Percentiles rank a stretch among this genome's conserved stretches.
These are phyloP conservation scores for Heliconius sara DNA, from an alignment of 2,888 invertebrate genomes.

Conservation along the genomic window DNA sequence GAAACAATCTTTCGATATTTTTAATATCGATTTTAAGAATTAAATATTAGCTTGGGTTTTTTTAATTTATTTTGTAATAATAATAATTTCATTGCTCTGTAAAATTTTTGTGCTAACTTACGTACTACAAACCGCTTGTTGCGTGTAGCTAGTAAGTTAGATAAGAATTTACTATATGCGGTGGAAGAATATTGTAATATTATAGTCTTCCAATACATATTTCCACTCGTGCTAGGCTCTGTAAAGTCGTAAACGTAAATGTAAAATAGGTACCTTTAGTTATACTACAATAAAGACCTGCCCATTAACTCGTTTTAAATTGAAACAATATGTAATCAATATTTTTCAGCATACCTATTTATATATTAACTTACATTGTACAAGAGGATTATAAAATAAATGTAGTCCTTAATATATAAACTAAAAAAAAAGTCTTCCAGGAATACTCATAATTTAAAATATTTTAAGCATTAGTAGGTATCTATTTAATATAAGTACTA, in stretches of 20 bases:
- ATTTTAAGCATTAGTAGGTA: not conserved
- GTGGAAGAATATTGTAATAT: constrained; percentile 26
- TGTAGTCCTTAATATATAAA: too few species aligned
- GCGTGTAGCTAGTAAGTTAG: constrained; percentile 26
- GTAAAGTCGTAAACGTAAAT: not conserved
- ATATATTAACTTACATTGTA: too few species aligned
- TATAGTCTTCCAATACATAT: constrained; percentile 4
- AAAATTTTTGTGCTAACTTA: constrained; percentile 21
- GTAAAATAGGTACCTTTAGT: not conserved
- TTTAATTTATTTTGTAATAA: not conserved
- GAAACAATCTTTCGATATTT: constrained; percentile 41
- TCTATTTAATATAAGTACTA: too few species aligned
- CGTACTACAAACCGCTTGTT: constrained; percentile 23
- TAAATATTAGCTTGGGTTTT: not conserved
- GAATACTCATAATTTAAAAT: too few species aligned
- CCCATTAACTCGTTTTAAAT: too few species aligned
- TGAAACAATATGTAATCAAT: too few species aligned
- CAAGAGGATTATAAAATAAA: too few species aligned
- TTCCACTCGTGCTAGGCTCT: not conserved
- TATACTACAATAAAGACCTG: not conserved
- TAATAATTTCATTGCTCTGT: constrained; percentile 21
- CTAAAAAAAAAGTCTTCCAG: too few species aligned
- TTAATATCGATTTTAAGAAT: constrained; percentile 18
- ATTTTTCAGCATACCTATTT: too few species aligned
- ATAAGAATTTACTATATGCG: constrained; percentile 31